phyloP scores from a whole-genome alignment of 2,797 vertebrate genomes.

The Mus minutoides region DNA sequence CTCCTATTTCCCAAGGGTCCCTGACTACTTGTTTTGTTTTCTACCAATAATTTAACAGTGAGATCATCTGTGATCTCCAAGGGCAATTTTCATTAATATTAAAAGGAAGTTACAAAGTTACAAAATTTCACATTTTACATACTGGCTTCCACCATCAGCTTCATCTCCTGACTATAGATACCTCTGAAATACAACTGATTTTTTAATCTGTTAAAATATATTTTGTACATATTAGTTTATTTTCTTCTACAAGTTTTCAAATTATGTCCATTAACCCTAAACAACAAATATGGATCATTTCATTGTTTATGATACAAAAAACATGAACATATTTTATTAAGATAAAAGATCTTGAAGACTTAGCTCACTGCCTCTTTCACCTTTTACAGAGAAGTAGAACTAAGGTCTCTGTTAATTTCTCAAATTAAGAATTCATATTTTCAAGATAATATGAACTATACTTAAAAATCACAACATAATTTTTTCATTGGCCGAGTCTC shows the following conservation, averaged over 20 bases:
- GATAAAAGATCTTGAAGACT: neutral
- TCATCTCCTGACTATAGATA: neutral
- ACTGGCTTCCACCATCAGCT: neutral
- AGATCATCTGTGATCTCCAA: neutral
- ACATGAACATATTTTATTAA: neutral
- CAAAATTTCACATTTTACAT: neutral
- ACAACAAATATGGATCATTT: neutral
- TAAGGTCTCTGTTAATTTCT: neutral
- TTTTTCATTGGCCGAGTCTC: neutral
- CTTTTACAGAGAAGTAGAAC: neutral
- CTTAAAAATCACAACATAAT: neutral
- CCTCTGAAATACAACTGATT: neutral
- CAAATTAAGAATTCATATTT: neutral
- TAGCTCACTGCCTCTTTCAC: neutral
- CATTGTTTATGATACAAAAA: neutral
- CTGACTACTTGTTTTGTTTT: neutral
- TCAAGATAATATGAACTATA: neutral
- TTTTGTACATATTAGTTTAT: slow-evolving; percentile 16
- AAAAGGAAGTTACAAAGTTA: neutral
- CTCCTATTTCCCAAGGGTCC: neutral
- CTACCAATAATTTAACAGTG: neutral
- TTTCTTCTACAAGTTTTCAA: neutral
- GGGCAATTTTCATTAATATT: neutral
- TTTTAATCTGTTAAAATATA: slow-evolving; percentile 43
- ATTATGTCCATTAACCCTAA: neutral